Base-by-base conservation (phyloP, 2,888 invertebrate genomes). In the Tetropium fuscum region DNA sequence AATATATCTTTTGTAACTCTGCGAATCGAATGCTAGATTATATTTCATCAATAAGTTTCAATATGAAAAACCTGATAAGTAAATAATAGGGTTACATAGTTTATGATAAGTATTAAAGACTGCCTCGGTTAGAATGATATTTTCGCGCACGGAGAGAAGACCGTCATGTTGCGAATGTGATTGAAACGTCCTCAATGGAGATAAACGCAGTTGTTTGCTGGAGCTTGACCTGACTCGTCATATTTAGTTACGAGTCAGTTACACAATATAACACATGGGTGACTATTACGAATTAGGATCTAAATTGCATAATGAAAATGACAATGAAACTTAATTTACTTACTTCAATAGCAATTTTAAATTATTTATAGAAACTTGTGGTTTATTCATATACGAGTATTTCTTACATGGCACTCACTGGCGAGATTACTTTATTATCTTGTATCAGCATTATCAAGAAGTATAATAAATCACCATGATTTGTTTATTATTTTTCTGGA, bases 311-410 rank as follows among this genome's bases (percentile, higher is more conserved):
- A 54, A 54, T 45, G 54, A 38, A 54, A 43, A 54, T 45, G 54
- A 54, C 54, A 54, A 54, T 54, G 54, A 54, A 54, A 54, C 44
- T 15, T 36, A 54, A 54, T 54, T 54, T 51, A 51, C 51, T 51
- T 51, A 25, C 22, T 38, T 40, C 51, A 51, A 40, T 40, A 34
- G 22, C 51, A 40, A 18, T 51, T 40, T 8, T 18, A 51, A 51
- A 38, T 38, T 51, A 40, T 51, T 51, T 51, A 40, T 38, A 51
- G 27, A 25, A 40, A 27, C 40, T 25, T 20, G 10, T 18, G 25
- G 16, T 32, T 30, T 11, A 36, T 48, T 22, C 48, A 20, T 36
- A n/a, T n/a, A n/a, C n/a, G n/a, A n/a, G n/a, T n/a, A 5, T 48
- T 36, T 36, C 36, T 47, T 30, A 30, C 22, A 11, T 32, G 15